Base-by-base conservation (phyloP, 1,140 invertebrate genomes). In the Limonius californicus region DNA sequence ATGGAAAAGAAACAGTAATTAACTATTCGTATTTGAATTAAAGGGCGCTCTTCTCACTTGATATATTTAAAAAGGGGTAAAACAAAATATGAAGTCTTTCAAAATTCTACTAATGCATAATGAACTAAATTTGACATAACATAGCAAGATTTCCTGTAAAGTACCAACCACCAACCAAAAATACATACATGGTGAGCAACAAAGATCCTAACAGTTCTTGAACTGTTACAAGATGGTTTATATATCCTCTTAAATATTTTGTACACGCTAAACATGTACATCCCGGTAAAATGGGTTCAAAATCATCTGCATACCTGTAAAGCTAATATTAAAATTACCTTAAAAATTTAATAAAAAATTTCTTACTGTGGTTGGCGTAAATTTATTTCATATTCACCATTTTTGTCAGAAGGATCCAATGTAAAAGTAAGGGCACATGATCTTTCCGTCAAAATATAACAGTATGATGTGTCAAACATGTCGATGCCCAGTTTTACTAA, bases 241-340 rank as follows among this genome's bases (percentile, higher is more conserved):
- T 82, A 71, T 97, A 96, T 0, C 90, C 88, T 70, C 85, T 82
- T 0, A 90, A 90, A 74, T 92, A 89, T 72, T 92, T 90, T 67
- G 77, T 78, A 77, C 93, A 97, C 0, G 89, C 79, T 45, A 92
- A 80, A 73, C 93, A 95, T 15, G 77, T 70, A 72, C 93, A 95
- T 1, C 77, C 75, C 19, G 76, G 70, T 43, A 89, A 72, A 42
- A 94, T 73, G 0, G 92, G 87, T 9, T 73, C 75, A 73, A 94
- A 92, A 67, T 91, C 87, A 61, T 92, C 87, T 60, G 80, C 82
- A 77, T 84, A 90, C 19, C 86, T 89, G n/a, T 67, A 6, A 79
- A 77, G 58, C 2, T 11, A 55, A 70, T 57, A 66, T 27, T 54
- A 57, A 64, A 53, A 54, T 47, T 39, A 62, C 57, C 63, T 66